These are phyloP conservation scores for Abramis brama DNA, from an alignment of 2,113 vertebrate genomes.

Conservation along the genomic window DNA sequence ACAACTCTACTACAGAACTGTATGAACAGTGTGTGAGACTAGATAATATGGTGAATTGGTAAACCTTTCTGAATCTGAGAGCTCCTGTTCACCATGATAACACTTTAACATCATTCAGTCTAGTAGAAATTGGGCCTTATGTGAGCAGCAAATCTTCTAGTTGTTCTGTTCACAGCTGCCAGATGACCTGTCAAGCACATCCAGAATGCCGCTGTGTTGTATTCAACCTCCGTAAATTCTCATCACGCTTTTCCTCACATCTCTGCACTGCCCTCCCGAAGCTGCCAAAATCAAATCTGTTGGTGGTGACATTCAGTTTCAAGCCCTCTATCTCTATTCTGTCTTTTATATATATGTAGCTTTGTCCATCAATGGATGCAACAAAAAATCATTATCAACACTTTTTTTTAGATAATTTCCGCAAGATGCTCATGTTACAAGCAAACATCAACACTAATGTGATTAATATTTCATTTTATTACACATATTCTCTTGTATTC, in stretches of 20 bases:
- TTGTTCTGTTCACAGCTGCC: neutral
- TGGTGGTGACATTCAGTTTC: neutral
- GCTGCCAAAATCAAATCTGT: constrained; percentile 14
- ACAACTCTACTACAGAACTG: neutral
- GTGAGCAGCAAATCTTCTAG: neutral
- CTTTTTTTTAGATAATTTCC: neutral
- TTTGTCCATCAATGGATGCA: neutral
- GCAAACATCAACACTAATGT: neutral
- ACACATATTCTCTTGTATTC: no score
- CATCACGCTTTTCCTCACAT: neutral
- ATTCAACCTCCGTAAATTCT: neutral
- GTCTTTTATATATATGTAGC: neutral
- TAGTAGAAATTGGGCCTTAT: neutral
- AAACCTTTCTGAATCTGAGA: neutral
- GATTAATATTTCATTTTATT: no score
- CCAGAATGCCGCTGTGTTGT: neutral
- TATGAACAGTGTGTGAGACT: neutral
- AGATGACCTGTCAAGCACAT: constrained; percentile 5
- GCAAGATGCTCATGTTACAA: neutral
- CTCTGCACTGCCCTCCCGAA: neutral
- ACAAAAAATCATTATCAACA: neutral
- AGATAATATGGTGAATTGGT: neutral
- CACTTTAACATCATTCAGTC: neutral
- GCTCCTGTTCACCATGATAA: neutral
- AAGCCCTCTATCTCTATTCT: neutral